phyloP scores from a whole-genome alignment of 2,113 vertebrate species.

The Prolemur simus region DNA sequence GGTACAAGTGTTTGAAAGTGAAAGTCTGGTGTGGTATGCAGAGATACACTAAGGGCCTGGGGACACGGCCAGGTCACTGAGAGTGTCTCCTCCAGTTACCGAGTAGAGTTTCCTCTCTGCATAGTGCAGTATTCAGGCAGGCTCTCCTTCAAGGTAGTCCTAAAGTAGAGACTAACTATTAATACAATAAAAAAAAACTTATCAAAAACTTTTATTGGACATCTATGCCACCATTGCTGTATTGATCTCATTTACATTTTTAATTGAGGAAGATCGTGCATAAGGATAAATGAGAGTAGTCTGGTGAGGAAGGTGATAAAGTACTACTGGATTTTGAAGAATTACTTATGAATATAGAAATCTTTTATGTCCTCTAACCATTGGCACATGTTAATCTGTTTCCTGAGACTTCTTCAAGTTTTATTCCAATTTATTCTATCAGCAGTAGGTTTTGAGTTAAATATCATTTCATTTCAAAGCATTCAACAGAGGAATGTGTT shows the following conservation, averaged over 20 bases:
- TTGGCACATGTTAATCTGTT: not conserved
- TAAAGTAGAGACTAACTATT: not conserved
- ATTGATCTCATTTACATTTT: not conserved
- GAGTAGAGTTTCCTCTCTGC: not conserved
- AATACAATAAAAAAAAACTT: not conserved
- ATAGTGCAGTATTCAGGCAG: not conserved
- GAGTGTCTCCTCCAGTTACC: not conserved
- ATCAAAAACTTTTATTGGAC: not conserved
- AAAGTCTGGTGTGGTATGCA: not conserved
- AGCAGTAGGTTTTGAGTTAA: not conserved
- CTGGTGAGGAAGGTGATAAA: not conserved
- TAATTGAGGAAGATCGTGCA: not conserved
- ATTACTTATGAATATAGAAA: not conserved
- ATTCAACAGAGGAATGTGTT: not conserved
- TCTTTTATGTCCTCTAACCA: not conserved
- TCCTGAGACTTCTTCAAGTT: not conserved
- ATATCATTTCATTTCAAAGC: constrained; percentile 38
- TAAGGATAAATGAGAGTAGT: not conserved
- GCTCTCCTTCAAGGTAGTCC: not conserved
- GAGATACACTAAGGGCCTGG: not conserved
- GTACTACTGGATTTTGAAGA: not conserved
- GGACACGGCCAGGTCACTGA: not conserved
- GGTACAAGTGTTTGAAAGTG: not conserved
- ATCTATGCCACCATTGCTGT: not conserved
- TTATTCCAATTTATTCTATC: not conserved